Percentiles rank a stretch among this genome's conserved stretches.
These are phyloP conservation scores for Trematomus loennbergii DNA, from an alignment of 2,113 vertebrate species.

Conservation along the genomic window DNA sequence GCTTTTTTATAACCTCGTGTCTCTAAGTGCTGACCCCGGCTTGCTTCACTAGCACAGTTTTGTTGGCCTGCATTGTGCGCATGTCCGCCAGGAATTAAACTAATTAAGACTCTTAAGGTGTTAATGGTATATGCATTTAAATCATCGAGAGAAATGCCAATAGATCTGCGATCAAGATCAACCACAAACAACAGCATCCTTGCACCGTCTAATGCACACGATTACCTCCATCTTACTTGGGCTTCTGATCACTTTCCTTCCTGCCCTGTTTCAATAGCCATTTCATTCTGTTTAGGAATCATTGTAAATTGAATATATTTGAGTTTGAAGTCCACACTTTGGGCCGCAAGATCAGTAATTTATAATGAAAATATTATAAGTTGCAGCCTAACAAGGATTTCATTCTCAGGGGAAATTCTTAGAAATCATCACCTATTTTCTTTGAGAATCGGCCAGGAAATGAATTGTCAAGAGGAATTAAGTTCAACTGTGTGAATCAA, in stretches of 20 bases:
- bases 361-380: background rate
- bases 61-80: background rate
- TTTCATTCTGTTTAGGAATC: accelerated
- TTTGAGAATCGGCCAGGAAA: conserved; percentile 10
- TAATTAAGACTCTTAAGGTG: conserved; percentile 45
- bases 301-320: background rate
- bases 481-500: background rate
- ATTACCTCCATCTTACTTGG: conserved; percentile 6
- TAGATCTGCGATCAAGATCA: conserved; percentile 44
- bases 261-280: background rate
- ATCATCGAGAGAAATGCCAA: conserved; percentile 36
- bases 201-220: conserved; percentile 5
- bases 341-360: background rate
- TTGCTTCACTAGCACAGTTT: background rate
- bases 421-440: background rate
- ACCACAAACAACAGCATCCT: conserved; percentile 15
- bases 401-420: background rate
- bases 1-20: no score
- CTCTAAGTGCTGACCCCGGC: background rate
- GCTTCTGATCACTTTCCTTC: background rate
- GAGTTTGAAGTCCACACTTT: background rate
- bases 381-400: conserved; percentile 4
- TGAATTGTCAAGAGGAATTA: background rate
- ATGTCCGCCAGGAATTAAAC: conserved; percentile 36
- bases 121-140: conserved; percentile 52